A percentile compares a stretch with the other conserved stretches of the same genome.
Evolutionary conservation across 2,113 vertebrate species (phyloP).

Genomic region (Pholis gunnellus): DNA sequence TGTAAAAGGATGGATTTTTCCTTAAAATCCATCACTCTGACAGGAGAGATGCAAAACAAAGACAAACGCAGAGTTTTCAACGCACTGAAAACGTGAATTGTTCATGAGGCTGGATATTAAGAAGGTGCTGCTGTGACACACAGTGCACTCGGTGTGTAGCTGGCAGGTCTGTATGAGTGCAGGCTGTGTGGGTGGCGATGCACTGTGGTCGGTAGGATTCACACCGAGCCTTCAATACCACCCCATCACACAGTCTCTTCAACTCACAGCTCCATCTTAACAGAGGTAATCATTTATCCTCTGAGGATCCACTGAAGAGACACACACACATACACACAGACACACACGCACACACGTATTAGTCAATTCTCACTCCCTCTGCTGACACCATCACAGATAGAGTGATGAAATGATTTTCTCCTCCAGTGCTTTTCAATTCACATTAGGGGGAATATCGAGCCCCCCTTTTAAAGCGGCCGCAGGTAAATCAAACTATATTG

Average conservation of each 20-base stretch:
- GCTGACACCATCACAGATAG: slow-evolving; percentile 71
- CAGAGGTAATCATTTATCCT: slow-evolving; percentile 77
- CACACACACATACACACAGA: slow-evolving; percentile 40
- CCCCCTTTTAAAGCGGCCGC: slow-evolving; percentile 54
- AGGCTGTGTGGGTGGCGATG: slow-evolving; percentile 54
- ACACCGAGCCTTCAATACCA: slow-evolving; percentile 59
- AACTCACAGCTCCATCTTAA: slow-evolving; percentile 69
- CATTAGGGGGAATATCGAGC: slow-evolving; percentile 70
- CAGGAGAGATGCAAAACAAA: not conserved
- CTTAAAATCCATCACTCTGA: not conserved
- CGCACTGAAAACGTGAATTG: slow-evolving; percentile 23
- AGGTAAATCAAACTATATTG: slow-evolving; percentile 74
- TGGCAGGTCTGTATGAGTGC: slow-evolving; percentile 39
- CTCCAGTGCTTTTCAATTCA: slow-evolving; percentile 77
- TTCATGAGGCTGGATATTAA: slow-evolving; percentile 38
- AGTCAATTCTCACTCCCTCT: slow-evolving; percentile 59
- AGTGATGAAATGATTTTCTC: slow-evolving; percentile 79
- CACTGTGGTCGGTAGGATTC: slow-evolving; percentile 55
- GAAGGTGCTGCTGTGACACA: slow-evolving; percentile 15
- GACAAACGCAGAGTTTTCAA: slow-evolving; percentile 5
- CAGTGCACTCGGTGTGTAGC: not conserved
- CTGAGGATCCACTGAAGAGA: slow-evolving; percentile 53
- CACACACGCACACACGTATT: slow-evolving; percentile 40
- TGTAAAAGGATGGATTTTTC: not conserved
- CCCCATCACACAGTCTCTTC: slow-evolving; percentile 55